Conservation (phyloP, 2,113 vertebrate species). For the Pseudonaja textilis region DNA sequence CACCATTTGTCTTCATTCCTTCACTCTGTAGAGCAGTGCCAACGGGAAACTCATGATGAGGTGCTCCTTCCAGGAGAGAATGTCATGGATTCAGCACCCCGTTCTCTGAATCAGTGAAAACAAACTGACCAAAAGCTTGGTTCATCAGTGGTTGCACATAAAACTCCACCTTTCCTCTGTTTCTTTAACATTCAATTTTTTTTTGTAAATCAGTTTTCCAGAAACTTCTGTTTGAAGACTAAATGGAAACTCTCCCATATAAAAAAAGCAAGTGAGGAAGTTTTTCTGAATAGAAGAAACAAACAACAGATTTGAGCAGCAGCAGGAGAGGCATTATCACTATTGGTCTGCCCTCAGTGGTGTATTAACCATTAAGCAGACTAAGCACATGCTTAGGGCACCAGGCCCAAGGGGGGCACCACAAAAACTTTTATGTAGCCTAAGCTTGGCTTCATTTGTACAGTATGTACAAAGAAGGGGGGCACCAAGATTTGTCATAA, state of each 20-base stretch:
- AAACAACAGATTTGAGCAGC: neutral
- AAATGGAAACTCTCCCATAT: neutral
- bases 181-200: neutral
- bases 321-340: neutral
- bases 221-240: neutral
- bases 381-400: too few species aligned
- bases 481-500: neutral
- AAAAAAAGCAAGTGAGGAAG: neutral
- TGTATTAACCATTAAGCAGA: too few species aligned
- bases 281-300: neutral
- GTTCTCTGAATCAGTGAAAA: neutral
- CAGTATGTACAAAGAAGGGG: too few species aligned
- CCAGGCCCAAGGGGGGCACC: too few species aligned
- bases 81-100: neutral
- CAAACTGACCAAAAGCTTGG: neutral
- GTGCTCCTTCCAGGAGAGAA: neutral
- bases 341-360: neutral
- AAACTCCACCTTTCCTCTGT: neutral
- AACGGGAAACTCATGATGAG: neutral
- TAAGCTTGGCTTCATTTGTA: too few species aligned
- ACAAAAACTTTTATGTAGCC: too few species aligned
- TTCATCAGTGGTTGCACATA: neutral
- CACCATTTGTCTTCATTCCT: neutral
- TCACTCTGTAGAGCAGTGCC: neutral
- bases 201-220: conserved; percentile 10